Base-by-base conservation (phyloP, 2,888 invertebrate species). In the Chaetogeoica ovagalla region DNA sequence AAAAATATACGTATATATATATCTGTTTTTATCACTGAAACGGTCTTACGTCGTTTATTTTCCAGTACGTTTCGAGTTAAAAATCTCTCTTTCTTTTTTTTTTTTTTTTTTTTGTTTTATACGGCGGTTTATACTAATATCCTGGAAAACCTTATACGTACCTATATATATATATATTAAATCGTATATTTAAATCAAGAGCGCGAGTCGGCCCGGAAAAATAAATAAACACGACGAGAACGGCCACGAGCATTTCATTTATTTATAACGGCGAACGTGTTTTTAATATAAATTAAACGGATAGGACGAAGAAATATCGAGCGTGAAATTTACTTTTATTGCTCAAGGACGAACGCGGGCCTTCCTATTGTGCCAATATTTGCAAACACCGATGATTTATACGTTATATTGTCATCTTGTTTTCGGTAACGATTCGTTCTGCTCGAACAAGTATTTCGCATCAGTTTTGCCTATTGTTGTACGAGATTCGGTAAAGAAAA, bases 251-350 rank as follows among this genome's bases (percentile, higher is more conserved):
- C 43, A 6, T 43, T 43, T 43, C 30, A 30, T 30, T n/a, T n/a
- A 30, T 21, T 19, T 59, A 2, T 23, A 21, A 7, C 60, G 23
- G 23, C 8, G 8, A n/a, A 19, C 19, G 57, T 8, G 43, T 66
- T 39, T 43, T 68, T 15, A 43, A 75, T 23, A 43, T 8, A 30
- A 57, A 39, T 65, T 15, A 37, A 65, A 74, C 65, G 39, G 74
- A 66, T 66, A 66, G 23, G 75, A 59, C 66, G 59, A 59, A 9
- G 30, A 55, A 55, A 6, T 15, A 23, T 30, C 30, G 43, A 57
- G 66, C 75, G 75, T 75, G 66, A 75, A 75, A 75, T 75, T 43
- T 6, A 37, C 21, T 69, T 69, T 77, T 37, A 77, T 37, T 52
- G 37, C 23, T 37, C 48, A 60, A 69, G 59, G 68, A 30, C 43